Conservation (phyloP, 2,888 invertebrate genomes). For the Conchocele bisecta region DNA sequence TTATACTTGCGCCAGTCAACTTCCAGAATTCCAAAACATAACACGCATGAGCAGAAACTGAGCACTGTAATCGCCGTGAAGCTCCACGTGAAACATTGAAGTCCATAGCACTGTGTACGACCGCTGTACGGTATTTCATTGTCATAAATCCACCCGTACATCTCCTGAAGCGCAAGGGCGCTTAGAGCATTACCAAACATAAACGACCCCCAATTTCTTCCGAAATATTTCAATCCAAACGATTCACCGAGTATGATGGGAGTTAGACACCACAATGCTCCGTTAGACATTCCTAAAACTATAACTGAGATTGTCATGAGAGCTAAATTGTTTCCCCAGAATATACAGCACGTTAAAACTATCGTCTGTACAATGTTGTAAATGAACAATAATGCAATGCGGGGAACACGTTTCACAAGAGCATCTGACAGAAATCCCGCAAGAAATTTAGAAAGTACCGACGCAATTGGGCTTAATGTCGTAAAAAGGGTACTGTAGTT, state of each 20-base stretch:
- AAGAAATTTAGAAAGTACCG: conserved; percentile 59
- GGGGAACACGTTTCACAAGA: conserved; percentile 58
- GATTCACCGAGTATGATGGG: conserved; percentile 69
- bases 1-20: not conserved
- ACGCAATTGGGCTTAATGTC: conserved; percentile 60
- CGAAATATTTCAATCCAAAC: conserved; percentile 68
- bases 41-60: conserved; percentile 63
- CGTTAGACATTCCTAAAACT: conserved; percentile 64
- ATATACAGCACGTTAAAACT: conserved; percentile 51
- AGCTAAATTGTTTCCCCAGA: conserved; percentile 56
- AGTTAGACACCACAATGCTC: conserved; percentile 68
- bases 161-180: conserved; percentile 59
- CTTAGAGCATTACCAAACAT: conserved; percentile 66
- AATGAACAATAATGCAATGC: conserved; percentile 52
- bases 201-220: conserved; percentile 67
- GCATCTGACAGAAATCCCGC: conserved; percentile 65
- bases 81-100: conserved; percentile 64
- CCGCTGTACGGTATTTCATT: conserved; percentile 46
- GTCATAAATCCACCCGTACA: conserved; percentile 65
- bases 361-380: conserved; percentile 57
- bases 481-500: conserved; percentile 62
- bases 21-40: conserved; percentile 59
- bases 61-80: conserved; percentile 58
- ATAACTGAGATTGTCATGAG: conserved; percentile 52
- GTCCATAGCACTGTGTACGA: conserved; percentile 60